A percentile compares a stretch with the other conserved stretches of the same genome.
Evolutionary conservation across 2,797 vertebrate genomes (phyloP).

Genomic region (Echeneis naucrates): DNA sequence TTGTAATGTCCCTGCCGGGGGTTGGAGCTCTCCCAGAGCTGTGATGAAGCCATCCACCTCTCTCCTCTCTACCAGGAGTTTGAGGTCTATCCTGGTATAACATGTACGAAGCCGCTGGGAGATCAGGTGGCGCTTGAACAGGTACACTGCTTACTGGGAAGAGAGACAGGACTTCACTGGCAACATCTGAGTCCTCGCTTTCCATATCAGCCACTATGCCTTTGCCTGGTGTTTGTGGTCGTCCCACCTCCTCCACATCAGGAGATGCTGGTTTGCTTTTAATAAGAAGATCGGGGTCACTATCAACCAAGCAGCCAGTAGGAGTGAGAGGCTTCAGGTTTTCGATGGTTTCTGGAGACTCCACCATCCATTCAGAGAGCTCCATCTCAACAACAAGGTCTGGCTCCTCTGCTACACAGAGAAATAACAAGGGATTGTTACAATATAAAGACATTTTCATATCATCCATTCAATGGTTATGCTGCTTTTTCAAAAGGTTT

Average conservation of each 20-base stretch:
- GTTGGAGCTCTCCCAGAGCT: conserved; percentile 87
- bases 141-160: conserved; percentile 47
- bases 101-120: conserved; percentile 70
- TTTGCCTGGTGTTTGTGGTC: conserved; percentile 88
- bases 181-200: conserved; percentile 69
- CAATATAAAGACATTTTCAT: background rate
- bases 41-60: conserved; percentile 75
- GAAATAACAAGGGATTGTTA: conserved; percentile 3
- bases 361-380: conserved; percentile 71
- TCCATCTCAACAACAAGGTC: conserved; percentile 72
- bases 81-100: conserved; percentile 88
- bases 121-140: conserved; percentile 39
- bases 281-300: conserved; percentile 79
- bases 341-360: conserved; percentile 56
- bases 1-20: conserved; percentile 82
- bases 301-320: conserved; percentile 81
- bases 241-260: conserved; percentile 81
- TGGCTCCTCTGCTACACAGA: conserved; percentile 60
- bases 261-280: conserved; percentile 78
- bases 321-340: conserved; percentile 83
- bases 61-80: conserved; percentile 90
- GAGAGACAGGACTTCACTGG: conserved; percentile 75
- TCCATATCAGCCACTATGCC: conserved; percentile 79
- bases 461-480: background rate
- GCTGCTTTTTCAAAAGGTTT: background rate